Conservation (phyloP, 2,888 invertebrate species). For the Amphipoea oculea region DNA sequence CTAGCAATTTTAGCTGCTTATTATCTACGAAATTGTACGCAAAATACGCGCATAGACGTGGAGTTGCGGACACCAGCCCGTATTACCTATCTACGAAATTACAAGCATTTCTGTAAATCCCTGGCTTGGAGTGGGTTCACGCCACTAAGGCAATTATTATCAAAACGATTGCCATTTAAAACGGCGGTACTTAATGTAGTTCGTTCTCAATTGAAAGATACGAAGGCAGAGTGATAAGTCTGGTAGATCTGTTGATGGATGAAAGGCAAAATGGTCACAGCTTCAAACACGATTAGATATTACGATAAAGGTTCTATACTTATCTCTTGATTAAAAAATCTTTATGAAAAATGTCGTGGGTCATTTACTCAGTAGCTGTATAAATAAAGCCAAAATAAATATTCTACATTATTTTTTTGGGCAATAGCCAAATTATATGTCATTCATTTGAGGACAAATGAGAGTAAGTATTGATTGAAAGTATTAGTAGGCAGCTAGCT, state of each 20-base stretch:
- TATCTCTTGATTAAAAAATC: not conserved
- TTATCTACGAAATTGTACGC: not conserved
- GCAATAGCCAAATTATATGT: slow-evolving; percentile 6
- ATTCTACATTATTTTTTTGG: not conserved
- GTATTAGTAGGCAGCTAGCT: slow-evolving; percentile 6
- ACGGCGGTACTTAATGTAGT: not conserved
- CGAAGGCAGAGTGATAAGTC: not conserved
- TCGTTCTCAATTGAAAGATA: not conserved
- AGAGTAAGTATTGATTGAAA: slow-evolving; percentile 12
- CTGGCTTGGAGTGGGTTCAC: too few species aligned
- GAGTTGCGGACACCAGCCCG: too few species aligned
- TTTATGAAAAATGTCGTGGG: not conserved
- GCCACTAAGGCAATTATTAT: not conserved
- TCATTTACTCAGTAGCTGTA: not conserved
- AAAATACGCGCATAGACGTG: too few species aligned
- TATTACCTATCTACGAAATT: not conserved
- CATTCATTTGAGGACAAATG: not conserved
- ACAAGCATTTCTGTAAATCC: not conserved
- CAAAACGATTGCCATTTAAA: not conserved
- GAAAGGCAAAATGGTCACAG: not conserved
- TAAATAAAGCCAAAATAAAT: not conserved
- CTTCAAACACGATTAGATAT: not conserved
- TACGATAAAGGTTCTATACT: not conserved
- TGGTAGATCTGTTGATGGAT: not conserved
- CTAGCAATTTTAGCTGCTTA: not conserved